phyloP scores from a whole-genome alignment of 2,113 vertebrate species.

The Oreotrochilus melanogaster region DNA sequence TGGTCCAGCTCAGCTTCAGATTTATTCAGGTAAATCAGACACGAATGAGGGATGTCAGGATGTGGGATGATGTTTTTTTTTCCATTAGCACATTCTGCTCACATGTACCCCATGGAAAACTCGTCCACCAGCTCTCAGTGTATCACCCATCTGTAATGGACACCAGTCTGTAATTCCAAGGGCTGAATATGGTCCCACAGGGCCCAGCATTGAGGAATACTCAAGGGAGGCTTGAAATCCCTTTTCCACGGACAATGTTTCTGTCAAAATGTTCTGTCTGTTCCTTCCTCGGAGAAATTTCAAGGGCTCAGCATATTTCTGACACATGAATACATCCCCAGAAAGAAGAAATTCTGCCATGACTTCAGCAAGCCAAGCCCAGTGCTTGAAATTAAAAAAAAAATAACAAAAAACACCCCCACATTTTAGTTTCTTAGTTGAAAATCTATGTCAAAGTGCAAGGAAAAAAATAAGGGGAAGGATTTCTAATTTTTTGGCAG shows the following conservation, averaged over 20 bases:
- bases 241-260: neutral
- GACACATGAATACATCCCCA: fast-evolving
- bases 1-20: neutral
- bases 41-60: neutral
- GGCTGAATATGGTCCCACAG: neutral
- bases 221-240: neutral
- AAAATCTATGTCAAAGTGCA: neutral
- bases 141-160: neutral
- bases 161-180: neutral
- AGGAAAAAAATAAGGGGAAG: neutral
- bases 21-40: neutral
- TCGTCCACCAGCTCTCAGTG: neutral
- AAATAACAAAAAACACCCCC: too few species aligned
- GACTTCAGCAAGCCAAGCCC: neutral
- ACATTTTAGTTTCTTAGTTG: neutral
- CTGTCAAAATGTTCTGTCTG: neutral
- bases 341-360: neutral
- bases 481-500: neutral
- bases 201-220: neutral
- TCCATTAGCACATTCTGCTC: neutral
- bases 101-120: neutral
- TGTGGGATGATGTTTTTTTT: too few species aligned
- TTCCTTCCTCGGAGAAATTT: neutral
- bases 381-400: too few species aligned
- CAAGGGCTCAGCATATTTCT: neutral